phyloP scores from a whole-genome alignment of 2,113 vertebrate species.

The Shinisaurus crocodilurus region DNA sequence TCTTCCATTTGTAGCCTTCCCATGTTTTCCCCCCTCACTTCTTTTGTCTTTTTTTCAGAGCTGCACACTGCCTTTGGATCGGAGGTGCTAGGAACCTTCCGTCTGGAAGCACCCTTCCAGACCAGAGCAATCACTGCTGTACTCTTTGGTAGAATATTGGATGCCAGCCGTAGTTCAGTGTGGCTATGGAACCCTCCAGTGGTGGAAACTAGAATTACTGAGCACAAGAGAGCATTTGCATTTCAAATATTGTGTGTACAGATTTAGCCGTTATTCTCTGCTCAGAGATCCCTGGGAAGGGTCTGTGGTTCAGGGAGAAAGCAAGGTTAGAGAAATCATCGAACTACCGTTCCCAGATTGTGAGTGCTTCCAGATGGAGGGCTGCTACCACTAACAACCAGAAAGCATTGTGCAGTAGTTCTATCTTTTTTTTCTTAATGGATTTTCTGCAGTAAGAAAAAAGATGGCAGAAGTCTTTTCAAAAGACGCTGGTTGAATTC shows the following conservation, averaged over 20 bases:
- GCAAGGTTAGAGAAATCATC: not conserved
- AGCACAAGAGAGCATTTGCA: not conserved
- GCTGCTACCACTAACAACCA: too few species aligned
- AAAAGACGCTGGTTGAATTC: not conserved
- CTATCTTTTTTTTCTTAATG: too few species aligned
- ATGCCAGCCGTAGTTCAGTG: not conserved
- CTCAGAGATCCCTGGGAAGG: not conserved
- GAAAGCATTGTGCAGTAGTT: too few species aligned
- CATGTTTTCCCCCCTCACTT: not conserved
- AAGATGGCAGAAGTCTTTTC: too few species aligned
- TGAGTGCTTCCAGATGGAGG: too few species aligned
- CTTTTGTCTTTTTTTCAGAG: not conserved
- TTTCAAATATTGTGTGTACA: not conserved
- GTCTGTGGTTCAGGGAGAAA: not conserved
- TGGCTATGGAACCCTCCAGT: not conserved
- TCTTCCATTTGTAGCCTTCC: not conserved
- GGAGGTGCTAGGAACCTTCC: too few species aligned
- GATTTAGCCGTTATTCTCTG: not conserved
- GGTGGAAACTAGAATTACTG: not conserved
- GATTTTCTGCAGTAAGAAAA: too few species aligned
- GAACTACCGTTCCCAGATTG: too few species aligned
- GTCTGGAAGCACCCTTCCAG: too few species aligned
- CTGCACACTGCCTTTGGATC: too few species aligned
- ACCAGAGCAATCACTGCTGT: not conserved
- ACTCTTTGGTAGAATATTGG: not conserved